These are phyloP conservation scores for Ammospiza caudacuta DNA, from an alignment of 2,113 vertebrate genomes.

Conservation along the genomic window DNA sequence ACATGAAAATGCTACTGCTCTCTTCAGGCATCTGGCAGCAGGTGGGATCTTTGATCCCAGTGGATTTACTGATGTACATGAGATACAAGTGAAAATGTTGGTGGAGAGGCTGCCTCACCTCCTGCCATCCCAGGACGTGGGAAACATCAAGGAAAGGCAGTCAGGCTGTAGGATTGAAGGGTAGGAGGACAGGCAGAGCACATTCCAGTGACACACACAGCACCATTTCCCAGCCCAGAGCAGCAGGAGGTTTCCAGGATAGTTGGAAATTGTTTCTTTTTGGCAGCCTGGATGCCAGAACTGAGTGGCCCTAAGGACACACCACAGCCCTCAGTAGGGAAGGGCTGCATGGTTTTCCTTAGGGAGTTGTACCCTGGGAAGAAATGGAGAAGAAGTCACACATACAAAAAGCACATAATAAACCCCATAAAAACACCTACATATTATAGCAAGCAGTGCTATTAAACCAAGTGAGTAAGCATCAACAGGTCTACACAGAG, in stretches of 20 bases:
- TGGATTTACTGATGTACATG: background rate
- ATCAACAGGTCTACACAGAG: background rate
- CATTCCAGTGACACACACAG: background rate
- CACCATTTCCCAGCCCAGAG: background rate
- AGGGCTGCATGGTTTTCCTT: background rate
- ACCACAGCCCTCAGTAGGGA: background rate
- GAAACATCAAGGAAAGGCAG: background rate
- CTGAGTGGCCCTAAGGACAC: background rate
- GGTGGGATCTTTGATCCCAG: background rate
- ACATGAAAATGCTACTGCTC: background rate
- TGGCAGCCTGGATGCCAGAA: background rate
- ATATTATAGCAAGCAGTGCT: background rate
- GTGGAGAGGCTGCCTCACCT: background rate
- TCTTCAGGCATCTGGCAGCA: background rate
- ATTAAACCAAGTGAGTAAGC: background rate
- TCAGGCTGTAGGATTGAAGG: background rate
- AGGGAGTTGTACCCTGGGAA: background rate
- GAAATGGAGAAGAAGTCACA: background rate
- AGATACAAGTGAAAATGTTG: background rate
- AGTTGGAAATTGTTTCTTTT: background rate
- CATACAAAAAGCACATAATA: background rate
- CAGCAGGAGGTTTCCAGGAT: background rate
- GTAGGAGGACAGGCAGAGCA: background rate
- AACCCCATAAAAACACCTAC: background rate
- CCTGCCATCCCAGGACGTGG: background rate